phyloP scores from a whole-genome alignment of 2,888 invertebrate species.

The Diaperis boleti region DNA sequence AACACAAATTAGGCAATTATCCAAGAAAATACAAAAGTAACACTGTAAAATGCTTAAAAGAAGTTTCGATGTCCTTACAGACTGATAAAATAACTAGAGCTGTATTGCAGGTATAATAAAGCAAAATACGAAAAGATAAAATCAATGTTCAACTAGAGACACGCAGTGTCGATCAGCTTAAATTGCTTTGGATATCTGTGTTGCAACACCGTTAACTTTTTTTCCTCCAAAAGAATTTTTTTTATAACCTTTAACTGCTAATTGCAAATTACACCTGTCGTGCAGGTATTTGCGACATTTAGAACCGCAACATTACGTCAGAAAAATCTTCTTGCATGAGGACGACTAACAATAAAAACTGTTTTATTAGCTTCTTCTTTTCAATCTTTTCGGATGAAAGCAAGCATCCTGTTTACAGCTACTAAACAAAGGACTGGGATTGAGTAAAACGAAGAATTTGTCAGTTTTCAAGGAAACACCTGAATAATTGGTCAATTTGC shows the following conservation, averaged over 20 bases:
- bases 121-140: no score
- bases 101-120: no score
- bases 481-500: conserved; percentile 52
- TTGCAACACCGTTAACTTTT: neutral
- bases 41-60: no score
- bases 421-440: conserved; percentile 29
- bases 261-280: conserved; percentile 8
- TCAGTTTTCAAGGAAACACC: conserved; percentile 49
- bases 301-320: conserved; percentile 2
- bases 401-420: conserved; percentile 38
- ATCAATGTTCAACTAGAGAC: no score
- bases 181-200: no score
- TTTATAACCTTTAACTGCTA: conserved; percentile 6
- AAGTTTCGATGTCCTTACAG: no score
- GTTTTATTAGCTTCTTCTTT: conserved; percentile 15
- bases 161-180: no score
- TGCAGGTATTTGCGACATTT: conserved; percentile 9
- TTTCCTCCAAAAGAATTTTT: conserved; percentile 2
- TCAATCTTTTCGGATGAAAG: conserved; percentile 4
- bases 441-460: conserved; percentile 35
- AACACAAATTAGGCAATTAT: no score
- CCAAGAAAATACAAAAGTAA: no score
- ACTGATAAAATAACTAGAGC: no score
- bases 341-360: conserved; percentile 12
- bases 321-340: conserved; percentile 7